These are phyloP conservation scores for Atta colombica DNA, from an alignment of 1,140 invertebrate species.

Conservation along the genomic window DNA sequence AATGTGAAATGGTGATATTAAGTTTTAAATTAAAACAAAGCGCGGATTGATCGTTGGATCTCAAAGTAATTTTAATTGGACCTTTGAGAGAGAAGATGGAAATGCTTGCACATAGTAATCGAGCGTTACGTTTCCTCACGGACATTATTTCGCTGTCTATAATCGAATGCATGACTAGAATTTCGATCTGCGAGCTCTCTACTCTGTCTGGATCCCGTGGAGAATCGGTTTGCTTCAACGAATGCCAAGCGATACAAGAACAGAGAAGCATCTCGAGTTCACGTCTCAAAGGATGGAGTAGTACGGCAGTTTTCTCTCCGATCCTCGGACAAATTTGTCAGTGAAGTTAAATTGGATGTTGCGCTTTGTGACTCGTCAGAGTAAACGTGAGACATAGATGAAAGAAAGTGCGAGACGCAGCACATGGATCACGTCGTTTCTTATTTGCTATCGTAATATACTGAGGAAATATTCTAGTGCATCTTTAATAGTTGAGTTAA, in stretches of 20 bases:
- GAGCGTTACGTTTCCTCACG: slow-evolving; percentile 2
- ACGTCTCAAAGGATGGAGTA: slow-evolving; percentile 48
- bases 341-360: slow-evolving; percentile 63
- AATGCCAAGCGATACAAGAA: slow-evolving; percentile 50
- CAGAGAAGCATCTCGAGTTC: slow-evolving; percentile 36
- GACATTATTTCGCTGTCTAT: slow-evolving; percentile 22
- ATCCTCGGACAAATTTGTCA: slow-evolving; percentile 54
- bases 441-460: slow-evolving; percentile 8
- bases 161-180: slow-evolving; percentile 16
- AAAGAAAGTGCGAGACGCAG: slow-evolving; percentile 50
- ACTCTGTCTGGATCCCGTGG: background rate
- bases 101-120: slow-evolving; percentile 60
- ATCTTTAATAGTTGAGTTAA: background rate
- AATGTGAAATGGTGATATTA: background rate
- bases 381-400: slow-evolving; percentile 20
- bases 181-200: slow-evolving; percentile 55
- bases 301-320: slow-evolving; percentile 28
- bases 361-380: slow-evolving; percentile 38
- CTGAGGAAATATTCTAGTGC: background rate
- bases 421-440: background rate
- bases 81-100: slow-evolving; percentile 14
- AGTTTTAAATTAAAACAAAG: slow-evolving; percentile 34
- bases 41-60: slow-evolving; percentile 33
- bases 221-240: slow-evolving; percentile 41
- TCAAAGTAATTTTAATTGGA: slow-evolving; percentile 38